These are phyloP conservation scores for Trachurus trachurus DNA, from an alignment of 2,797 vertebrate species.

Conservation along the genomic window DNA sequence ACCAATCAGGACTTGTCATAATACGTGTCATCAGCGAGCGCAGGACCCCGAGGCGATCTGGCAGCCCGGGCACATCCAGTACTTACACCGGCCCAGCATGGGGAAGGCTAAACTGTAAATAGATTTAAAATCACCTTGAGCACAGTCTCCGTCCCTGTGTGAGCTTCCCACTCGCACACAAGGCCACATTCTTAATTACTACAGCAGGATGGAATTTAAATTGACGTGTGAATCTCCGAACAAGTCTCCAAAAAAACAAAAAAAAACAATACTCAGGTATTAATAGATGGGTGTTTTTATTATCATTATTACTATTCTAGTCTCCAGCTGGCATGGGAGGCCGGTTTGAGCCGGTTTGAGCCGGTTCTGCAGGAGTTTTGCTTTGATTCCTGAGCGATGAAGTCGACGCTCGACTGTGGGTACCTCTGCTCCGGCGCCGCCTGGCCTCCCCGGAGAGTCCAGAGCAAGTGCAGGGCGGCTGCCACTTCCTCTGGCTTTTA, in stretches of 20 bases:
- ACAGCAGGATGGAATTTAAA: constrained; percentile 2
- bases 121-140: constrained; percentile 41
- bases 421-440: constrained; percentile 75
- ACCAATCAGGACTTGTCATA: too few species aligned
- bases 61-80: too few species aligned
- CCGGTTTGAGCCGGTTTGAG: constrained; percentile 38
- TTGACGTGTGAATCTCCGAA: constrained; percentile 4
- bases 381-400: constrained; percentile 61
- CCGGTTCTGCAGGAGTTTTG: constrained; percentile 37
- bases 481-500: constrained; percentile 81
- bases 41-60: too few species aligned
- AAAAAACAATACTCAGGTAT: constrained; percentile 26
- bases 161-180: constrained; percentile 14
- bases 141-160: constrained; percentile 19
- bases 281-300: constrained; percentile 26
- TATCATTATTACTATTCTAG: constrained; percentile 19
- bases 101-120: constrained; percentile 11
- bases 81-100: background rate
- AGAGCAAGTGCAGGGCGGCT: constrained; percentile 77
- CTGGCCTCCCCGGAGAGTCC: constrained; percentile 74
- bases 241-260: background rate
- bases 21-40: too few species aligned
- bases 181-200: constrained; percentile 47
- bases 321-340: constrained; percentile 32
- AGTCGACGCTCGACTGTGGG: constrained; percentile 57